Evolutionary conservation across 2,797 vertebrate genomes (phyloP), one percentile per base, ranked within the genome.

Genomic region (Xerus rutilus): DNA sequence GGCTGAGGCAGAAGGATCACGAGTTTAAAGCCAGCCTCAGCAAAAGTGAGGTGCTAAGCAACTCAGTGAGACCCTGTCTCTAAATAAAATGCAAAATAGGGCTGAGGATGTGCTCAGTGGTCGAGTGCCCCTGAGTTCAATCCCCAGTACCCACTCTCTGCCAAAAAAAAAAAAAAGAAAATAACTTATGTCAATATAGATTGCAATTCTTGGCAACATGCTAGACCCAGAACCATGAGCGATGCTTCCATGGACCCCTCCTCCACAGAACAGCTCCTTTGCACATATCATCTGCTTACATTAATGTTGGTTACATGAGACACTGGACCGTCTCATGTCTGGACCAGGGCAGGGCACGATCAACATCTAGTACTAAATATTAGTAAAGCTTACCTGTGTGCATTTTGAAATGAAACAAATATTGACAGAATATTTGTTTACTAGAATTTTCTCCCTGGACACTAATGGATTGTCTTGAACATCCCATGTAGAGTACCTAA

Each of bases 361-460:
- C 28, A 81, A 7, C 30, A 67, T 30, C 20, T 20, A 43, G 4
- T 43, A 43, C 23, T 35, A 57, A 79, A 43, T 86, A 73, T 39
- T 57, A 67, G 28, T 47, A 30, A 93, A 45, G 13, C 57, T 62
- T 67, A 49, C 64, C 25, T 65, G 28, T 25, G 15, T 30, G 76
- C 47, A 73, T 72, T 91, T 77, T 86, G 65, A 86, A 91, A 69
- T 77, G 32, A 96, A 87, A 18, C 43, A 87, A 70, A 59, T 25
- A 45, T 35, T 57, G 3, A 57, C 1, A 83, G 13, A 59, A 39
- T 39, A 39, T 39, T 39, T 39, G 39, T 5, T 72, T 79, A 59
- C 65, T 88, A 62, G 43, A 83, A 47, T 45, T 88, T 91, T 91
- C 35, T 76, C 7, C 45, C 18, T 49, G 35, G 15, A 47, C 43